phyloP scores from a whole-genome alignment of 2,797 vertebrate species.

The Fringilla coelebs region DNA sequence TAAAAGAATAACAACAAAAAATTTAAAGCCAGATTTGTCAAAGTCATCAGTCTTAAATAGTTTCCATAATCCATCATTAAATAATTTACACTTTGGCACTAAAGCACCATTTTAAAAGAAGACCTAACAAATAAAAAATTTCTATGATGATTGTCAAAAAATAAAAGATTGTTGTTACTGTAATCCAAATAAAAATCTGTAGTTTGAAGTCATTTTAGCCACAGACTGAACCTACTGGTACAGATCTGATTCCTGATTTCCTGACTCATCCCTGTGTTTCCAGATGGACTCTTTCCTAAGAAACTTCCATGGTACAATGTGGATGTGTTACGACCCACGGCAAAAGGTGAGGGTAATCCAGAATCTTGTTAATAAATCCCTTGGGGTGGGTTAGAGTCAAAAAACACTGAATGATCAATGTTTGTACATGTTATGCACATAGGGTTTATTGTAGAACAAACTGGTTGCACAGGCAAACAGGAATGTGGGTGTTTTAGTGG shows the following conservation, averaged over 20 bases:
- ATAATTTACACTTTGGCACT: neutral
- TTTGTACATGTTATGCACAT: rapidly evolving
- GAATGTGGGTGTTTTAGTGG: too few relatives aligned
- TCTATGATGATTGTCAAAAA: neutral
- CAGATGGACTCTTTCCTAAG: neutral
- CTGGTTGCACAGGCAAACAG: neutral
- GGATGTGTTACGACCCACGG: neutral
- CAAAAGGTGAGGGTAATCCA: neutral
- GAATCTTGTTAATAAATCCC: neutral
- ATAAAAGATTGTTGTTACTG: rapidly evolving
- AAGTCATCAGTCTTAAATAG: neutral
- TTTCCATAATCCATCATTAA: neutral
- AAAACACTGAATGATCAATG: neutral
- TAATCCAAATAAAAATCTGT: neutral
- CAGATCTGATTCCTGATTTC: neutral
- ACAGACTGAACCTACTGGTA: neutral
- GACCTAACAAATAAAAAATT: neutral
- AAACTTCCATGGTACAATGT: neutral
- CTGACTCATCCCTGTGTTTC: neutral
- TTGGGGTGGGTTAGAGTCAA: neutral
- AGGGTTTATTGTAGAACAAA: neutral
- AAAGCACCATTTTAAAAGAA: neutral
- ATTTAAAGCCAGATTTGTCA: neutral
- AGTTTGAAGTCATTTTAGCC: neutral
- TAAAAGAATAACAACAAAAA: neutral